phyloP scores from a whole-genome alignment of 2,797 vertebrate genomes.

The Syndactyla subalaris region DNA sequence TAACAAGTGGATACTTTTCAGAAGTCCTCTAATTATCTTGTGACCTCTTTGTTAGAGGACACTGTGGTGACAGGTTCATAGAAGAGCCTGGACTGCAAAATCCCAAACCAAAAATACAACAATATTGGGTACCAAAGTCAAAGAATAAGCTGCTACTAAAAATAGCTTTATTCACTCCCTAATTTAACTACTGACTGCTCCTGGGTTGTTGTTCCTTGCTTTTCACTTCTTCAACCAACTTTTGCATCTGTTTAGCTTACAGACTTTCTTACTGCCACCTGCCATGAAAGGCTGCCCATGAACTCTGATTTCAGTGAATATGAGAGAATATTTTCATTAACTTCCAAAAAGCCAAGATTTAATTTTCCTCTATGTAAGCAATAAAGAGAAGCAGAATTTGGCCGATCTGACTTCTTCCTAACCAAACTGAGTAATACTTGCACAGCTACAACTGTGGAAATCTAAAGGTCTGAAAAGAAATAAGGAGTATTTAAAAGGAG shows the following conservation, averaged over 20 bases:
- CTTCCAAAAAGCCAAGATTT: neutral
- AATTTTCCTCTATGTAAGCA: neutral
- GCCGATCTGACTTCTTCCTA: neutral
- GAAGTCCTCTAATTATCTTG: neutral
- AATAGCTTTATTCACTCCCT: neutral
- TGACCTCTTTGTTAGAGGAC: neutral
- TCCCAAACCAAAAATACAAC: conserved; percentile 31
- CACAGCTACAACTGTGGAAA: neutral
- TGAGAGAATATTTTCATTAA: neutral
- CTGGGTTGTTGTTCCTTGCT: neutral
- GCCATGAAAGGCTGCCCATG: neutral
- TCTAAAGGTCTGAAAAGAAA: neutral
- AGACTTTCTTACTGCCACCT: neutral
- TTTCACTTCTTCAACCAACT: neutral
- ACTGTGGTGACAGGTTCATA: conserved; percentile 75
- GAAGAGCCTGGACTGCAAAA: conserved; percentile 74
- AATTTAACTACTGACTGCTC: neutral
- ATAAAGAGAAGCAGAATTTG: neutral
- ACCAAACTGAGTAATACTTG: neutral
- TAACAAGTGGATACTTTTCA: neutral
- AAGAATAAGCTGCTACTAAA: neutral
- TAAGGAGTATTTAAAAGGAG: neutral
- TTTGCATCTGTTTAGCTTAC: neutral
- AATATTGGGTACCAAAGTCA: conserved; percentile 30
- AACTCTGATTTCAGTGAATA: neutral